A percentile compares a stretch with the other conserved stretches of the same genome.
Conservation (phyloP, 2,888 invertebrate species). For the Molanna angustata region DNA sequence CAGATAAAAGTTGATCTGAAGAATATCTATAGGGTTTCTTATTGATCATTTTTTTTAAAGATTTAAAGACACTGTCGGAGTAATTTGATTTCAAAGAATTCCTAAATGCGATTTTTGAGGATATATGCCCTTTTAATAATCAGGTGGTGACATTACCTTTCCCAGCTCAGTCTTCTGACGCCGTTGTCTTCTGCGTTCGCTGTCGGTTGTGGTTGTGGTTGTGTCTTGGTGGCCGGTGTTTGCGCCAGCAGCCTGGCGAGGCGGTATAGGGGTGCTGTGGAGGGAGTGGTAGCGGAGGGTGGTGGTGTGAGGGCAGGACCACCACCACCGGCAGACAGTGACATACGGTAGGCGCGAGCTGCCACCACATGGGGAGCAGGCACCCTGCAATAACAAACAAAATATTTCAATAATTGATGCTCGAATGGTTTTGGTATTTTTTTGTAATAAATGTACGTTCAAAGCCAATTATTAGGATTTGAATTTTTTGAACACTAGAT, state of each 20-base stretch:
- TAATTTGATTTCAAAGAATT: too few species aligned
- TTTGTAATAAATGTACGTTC: too few species aligned
- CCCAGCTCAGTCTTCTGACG: slow-evolving; percentile 61
- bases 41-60: too few species aligned
- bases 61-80: too few species aligned
- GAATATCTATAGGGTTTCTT: too few species aligned
- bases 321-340: slow-evolving; percentile 38
- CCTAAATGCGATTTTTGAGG: too few species aligned
- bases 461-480: too few species aligned
- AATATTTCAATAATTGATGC: not conserved
- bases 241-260: slow-evolving; percentile 33
- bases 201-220: not conserved
- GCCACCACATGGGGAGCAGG: slow-evolving; percentile 58
- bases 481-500: too few species aligned
- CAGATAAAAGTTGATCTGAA: too few species aligned
- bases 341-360: slow-evolving; percentile 54
- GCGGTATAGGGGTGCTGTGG: slow-evolving; percentile 31
- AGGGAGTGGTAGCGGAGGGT: slow-evolving; percentile 20
- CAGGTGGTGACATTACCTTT: too few species aligned
- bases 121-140: too few species aligned
- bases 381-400: slow-evolving; percentile 41
- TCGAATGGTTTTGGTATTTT: too few species aligned
- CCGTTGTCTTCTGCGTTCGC: slow-evolving; percentile 42
- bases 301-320: slow-evolving; percentile 24
- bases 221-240: slow-evolving; percentile 12